Evolutionary conservation across 1,140 invertebrate species (phyloP), one percentile per base, ranked within the genome.

Genomic region (Lucilia sericata): DNA sequence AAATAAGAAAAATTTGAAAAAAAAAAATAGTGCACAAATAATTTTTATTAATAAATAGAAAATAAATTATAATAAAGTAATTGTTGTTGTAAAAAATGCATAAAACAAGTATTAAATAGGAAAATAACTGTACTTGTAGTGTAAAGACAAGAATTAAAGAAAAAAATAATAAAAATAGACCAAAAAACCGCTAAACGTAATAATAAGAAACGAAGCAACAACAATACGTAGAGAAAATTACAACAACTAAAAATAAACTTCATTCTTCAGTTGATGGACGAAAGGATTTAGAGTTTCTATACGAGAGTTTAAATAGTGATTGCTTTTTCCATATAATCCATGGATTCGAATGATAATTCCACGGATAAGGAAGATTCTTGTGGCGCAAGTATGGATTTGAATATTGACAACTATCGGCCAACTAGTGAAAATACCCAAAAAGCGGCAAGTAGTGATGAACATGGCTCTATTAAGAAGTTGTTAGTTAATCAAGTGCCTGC

Each of bases 401-500:
- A 78, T 47, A 30, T 19, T 9, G n/a, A 21, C 8, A 17, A 36
- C n/a, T 47, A 3, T n/a, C 36, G 14, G 74, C 30, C 25, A 30
- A 30, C 47, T 70, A 70, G 65, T 70, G 65, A 10, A 10, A 60
- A n/a, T 12, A n/a, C 4, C 17, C 51, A 0, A 25, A 70, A 70
- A 7, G 65, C 19, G 47, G n/a, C 25, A 30, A 30, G 42, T 42
- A 10, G 42, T 42, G 34, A 42, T 4, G 76, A 30, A 17, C n/a
- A 51, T 80, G 47, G 42, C 47, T 51, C 76, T 49, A 80, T 51
- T 21, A 80, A 13, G 25, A 80, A 80, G 25, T 17, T 25, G 3
- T 42, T 19, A 49, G 10, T 49, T 21, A 47, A 80, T 49, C 76
- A 80, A 80, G 76, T 80, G 76, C 76, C 76, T 80, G 76, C 76